Evolutionary conservation across 2,797 vertebrate genomes (phyloP).

Genomic region (Myotis findleyi): DNA sequence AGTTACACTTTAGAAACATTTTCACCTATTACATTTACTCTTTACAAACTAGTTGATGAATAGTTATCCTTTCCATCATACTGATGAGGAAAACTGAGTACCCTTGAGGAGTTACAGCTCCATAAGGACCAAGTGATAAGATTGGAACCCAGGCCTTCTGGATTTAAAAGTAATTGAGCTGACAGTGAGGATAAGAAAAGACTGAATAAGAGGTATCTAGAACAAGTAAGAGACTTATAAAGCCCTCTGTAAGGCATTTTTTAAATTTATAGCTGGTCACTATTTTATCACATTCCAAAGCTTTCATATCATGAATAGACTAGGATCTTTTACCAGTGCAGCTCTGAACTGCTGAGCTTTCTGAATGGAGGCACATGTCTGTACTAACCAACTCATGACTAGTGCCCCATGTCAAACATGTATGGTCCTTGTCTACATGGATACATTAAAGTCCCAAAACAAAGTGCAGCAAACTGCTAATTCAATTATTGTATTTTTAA

Average conservation of each 20-base stretch:
- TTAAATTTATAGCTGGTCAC: not conserved
- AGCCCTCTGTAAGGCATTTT: not conserved
- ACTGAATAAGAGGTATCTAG: not conserved
- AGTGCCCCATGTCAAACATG: slow-evolving; percentile 39
- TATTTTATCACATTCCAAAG: not conserved
- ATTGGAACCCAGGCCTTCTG: not conserved
- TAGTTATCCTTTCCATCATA: not conserved
- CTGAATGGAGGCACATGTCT: not conserved
- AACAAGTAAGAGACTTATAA: not conserved
- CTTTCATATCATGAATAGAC: not conserved
- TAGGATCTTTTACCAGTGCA: not conserved
- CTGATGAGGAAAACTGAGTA: slow-evolving; percentile 16
- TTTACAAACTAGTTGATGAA: slow-evolving; percentile 20
- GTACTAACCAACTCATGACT: not conserved
- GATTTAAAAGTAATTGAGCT: slow-evolving; percentile 20
- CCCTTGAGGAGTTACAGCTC: not conserved
- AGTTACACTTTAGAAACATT: slow-evolving; percentile 36
- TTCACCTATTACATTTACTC: slow-evolving; percentile 26
- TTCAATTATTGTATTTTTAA: not conserved
- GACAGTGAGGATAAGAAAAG: not conserved
- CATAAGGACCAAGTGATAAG: not conserved
- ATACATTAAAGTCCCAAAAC: not conserved
- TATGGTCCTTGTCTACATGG: not conserved
- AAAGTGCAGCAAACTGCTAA: not conserved
- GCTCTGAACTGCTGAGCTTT: not conserved